Percentiles rank a stretch among this genome's conserved stretches.
phyloP scores from a whole-genome alignment of 1,140 invertebrate species.

The Heliconius melpomene region DNA sequence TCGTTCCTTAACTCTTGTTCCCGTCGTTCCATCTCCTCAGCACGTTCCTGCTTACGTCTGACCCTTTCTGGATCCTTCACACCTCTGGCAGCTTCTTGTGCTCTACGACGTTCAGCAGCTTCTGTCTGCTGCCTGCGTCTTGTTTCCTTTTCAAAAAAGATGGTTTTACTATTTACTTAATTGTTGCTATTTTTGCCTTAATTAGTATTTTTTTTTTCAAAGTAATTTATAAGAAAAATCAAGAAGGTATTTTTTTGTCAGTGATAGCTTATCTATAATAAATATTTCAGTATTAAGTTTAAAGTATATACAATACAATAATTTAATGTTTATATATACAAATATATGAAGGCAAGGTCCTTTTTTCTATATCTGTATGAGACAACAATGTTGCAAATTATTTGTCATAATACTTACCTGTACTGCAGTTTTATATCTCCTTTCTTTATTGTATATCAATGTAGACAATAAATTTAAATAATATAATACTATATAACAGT shows the following conservation, averaged over 20 bases:
- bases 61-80: constrained; percentile 82
- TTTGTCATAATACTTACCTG: background rate
- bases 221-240: no score
- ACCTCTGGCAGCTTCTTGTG: constrained; percentile 81
- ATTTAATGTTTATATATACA: no score
- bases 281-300: no score
- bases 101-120: constrained; percentile 82
- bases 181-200: no score
- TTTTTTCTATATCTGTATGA: no score
- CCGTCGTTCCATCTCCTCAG: constrained; percentile 80
- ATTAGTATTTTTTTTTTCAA: no score
- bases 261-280: no score
- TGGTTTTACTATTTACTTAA: no score
- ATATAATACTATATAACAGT: background rate
- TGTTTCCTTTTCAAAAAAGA: constrained; percentile 73
- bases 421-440: background rate
- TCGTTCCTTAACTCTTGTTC: constrained; percentile 65
- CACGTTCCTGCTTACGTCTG: constrained; percentile 77
- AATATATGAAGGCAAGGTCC: no score
- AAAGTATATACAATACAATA: no score
- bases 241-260: no score
- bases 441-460: background rate
- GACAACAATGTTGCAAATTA: constrained; percentile 4
- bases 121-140: constrained; percentile 82
- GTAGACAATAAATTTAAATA: background rate